phyloP scores from a whole-genome alignment of 53 echinoderm and acorn worm genomes.

The Luidia sarsii region DNA sequence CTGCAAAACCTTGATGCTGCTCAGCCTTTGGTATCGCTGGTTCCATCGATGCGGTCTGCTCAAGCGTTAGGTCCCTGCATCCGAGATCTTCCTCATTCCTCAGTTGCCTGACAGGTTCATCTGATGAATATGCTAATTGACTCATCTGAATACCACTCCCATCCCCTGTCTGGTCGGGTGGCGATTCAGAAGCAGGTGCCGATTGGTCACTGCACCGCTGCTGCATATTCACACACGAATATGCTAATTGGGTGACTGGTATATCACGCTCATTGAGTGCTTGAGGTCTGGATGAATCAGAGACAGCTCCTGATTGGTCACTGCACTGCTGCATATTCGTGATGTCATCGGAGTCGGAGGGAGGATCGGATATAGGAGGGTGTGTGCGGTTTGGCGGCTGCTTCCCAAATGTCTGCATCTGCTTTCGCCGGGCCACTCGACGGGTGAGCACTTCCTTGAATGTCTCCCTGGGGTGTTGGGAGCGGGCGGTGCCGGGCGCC shows the following conservation, averaged over 20 bases:
- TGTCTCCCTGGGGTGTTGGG: constrained; percentile 9
- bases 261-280: too few relatives aligned
- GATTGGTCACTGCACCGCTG: too few relatives aligned
- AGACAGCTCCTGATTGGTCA: constrained; percentile 1
- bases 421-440: constrained; percentile 1
- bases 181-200: too few relatives aligned
- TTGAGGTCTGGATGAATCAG: neutral
- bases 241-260: too few relatives aligned
- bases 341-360: neutral
- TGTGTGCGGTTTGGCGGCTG: too few relatives aligned
- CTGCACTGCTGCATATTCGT: neutral
- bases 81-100: constrained; percentile 5
- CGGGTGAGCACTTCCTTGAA: constrained; percentile 29
- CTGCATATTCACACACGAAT: too few relatives aligned
- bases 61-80: too few relatives aligned
- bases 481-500: constrained; percentile 14
- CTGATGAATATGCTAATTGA: constrained; percentile 13
- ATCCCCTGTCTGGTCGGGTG: too few relatives aligned
- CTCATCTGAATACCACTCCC: neutral
- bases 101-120: neutral
- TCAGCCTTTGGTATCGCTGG: neutral
- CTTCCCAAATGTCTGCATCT: constrained; percentile 19
- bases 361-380: too few relatives aligned
- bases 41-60: neutral
- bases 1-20: neutral